Base-by-base conservation (phyloP, 2,888 invertebrate genomes). In the Adelognathus sp. region DNA sequence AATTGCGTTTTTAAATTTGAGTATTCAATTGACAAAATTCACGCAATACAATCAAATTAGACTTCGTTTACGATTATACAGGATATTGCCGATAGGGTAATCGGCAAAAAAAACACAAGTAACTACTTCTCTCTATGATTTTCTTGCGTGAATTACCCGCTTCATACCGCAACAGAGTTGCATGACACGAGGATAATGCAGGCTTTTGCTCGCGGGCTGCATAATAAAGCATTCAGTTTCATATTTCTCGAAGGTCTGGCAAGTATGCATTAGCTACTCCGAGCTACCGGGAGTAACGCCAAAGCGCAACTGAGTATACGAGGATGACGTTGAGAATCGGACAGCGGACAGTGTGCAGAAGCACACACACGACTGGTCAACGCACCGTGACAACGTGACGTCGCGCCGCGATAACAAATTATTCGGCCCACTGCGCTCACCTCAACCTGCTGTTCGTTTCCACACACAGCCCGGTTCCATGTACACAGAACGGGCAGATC, bases 71-170 rank as follows among this genome's bases (percentile, higher is more conserved):
- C n/a, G n/a, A n/a, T n/a, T n/a, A 54, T 41, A 31, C 11, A 54
- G 24, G 24, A 33, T 46, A 33, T 18, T 21, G 24, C 41, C 60
- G 41, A 70, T 14, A 27, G 41, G 29, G 58, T 54, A 64, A 69
- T 58, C 29, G 69, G 31, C 44, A 33, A 21, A 58, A 36, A 36
- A 29, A 18, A 9, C 60, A 66, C 70, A 60, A 52, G 41, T 9
- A 61, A 29, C 56, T 46, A 56, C 41, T 73, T 63, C 67, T 71
- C 50, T 60, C 52, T 52, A 54, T 27, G 54, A 60, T 33, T 74
- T 36, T 54, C 67, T 31, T 81, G 76, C 74, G 81, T 86, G 86
- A 86, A 86, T 85, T 83, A 79, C 81, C 79, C 74, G 27, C 63
- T 69, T 46, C 76, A 60, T 75, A 58, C 29, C 39, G 39, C 60